Base-by-base conservation (phyloP, 2,113 vertebrate genomes). In the Gavia stellata region DNA sequence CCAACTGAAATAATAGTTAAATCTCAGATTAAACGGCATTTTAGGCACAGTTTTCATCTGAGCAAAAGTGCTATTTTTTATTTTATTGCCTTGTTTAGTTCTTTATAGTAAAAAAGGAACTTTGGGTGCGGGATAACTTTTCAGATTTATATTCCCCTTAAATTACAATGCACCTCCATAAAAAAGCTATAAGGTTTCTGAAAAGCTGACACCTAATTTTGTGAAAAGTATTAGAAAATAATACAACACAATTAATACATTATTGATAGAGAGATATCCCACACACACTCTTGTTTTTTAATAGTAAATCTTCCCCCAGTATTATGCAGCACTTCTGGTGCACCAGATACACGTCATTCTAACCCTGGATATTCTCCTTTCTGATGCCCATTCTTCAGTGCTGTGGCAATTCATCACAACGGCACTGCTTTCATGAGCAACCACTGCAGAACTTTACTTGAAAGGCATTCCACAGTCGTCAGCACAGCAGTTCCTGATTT, bases 391-490 rank as follows among this genome's bases (percentile, higher is more conserved):
- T n/a, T 89, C 62, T 47, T 84, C 58, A 84, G 34, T 26, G 73
- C 78, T 53, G 49, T 34, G 40, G 61, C 77, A 91, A 89, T 89
- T 84, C 62, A 96, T 89, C 81, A 94, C 45, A 86, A 73, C 12
- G 58, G 81, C 65, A 79, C 53, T 26, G n/a, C 49, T 75, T 93
- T 65, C 62, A 61, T 1, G 7, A 90, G 72, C 59, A 67, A 42
- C 47, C 28, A 61, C 36, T 44, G 36, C 61, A 94, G 72, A 86
- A 75, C 62, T 89, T 95, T 28, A 81, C 75, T 87, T 92, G 91
- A 94, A 92, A 90, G 47, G 49, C 68, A 68, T 62, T 87, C 40
- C 83, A 81, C 86, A 86, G 75, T 84, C 56, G 85, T 72, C 88
- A 87, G 40, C 3, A 2, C 34, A 86, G 47, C 52, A 72, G 44